Conservation (phyloP, 2,797 vertebrate species). For the Mallotus villosus region DNA sequence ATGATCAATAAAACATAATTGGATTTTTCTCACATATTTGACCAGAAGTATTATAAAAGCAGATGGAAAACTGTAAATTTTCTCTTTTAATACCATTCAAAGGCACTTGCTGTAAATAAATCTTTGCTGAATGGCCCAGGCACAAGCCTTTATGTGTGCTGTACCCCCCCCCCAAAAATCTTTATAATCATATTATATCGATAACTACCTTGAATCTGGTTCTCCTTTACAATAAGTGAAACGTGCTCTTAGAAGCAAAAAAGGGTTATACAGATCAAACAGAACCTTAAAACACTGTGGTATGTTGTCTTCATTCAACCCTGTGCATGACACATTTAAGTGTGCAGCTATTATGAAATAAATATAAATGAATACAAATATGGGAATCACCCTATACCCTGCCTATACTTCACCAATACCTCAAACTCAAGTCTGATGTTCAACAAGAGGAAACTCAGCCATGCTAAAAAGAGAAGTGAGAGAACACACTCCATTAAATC, state of each 20-base stretch:
- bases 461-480: constrained; percentile 11
- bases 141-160: constrained; percentile 13
- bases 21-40: constrained; percentile 53
- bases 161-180: neutral
- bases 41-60: constrained; percentile 44
- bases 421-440: constrained; percentile 42
- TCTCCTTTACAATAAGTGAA: neutral
- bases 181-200: constrained; percentile 8
- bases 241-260: neutral
- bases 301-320: no score
- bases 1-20: constrained; percentile 60
- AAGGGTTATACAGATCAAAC: neutral
- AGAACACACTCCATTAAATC: constrained; percentile 65
- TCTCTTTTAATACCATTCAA: constrained; percentile 32
- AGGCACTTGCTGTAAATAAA: constrained; percentile 41
- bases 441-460: constrained; percentile 42
- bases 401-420: constrained; percentile 22
- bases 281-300: neutral
- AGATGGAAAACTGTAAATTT: constrained; percentile 42
- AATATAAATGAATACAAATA: no score
- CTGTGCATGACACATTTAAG: no score
- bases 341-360: no score
- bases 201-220: constrained; percentile 3
- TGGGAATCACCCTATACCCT: constrained; percentile 16
- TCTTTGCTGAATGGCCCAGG: constrained; percentile 14